Base-by-base conservation (phyloP, 2,113 vertebrate genomes). In the Cygnus atratus region DNA sequence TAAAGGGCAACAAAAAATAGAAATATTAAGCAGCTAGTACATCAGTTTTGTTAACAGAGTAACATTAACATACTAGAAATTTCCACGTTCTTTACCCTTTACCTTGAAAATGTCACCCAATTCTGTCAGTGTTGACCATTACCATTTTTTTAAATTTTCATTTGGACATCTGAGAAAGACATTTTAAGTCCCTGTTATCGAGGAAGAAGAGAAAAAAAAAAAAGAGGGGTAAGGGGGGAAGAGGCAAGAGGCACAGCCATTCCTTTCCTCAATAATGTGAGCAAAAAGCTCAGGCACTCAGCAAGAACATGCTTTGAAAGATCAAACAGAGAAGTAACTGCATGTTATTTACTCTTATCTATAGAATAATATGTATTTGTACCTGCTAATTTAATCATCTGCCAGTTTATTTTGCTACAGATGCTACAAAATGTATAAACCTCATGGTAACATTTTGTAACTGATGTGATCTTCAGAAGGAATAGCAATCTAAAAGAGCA, bases 131-230 rank as follows among this genome's bases (percentile, higher is more conserved):
- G 46, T 46, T 46, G 46, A 46, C 46, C 46, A 20, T 46, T 46
- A 46, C 9, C 46, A 46, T 48, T 21, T 13, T 46, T 24, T 41
- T 59, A 68, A 65, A 48, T 28, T 72, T 25, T n/a, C 41, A 31
- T 11, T 2, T 39, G 46, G 37, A 43, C 20, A 41, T 21, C 13
- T n/a, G 21, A 72, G 77, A 71, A 79, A 67, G 73, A n/a, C 11
- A 20, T 52, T 62, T 86, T 25, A 57, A 72, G 21, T 79, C 48
- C n/a, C 54, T 33, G 15, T 44, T 73, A 39, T 6, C n/a, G 11
- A 71, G 21, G 26, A 13, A n/a, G 22, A 62, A 37, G 1, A 28
- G 17, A 99, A 92, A 99, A 18, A 18, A 29, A 18, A 57, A 31
- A 55, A 46, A 19, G 19, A 20, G 19, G 44, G 44, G 44, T 19